Percentiles rank a stretch among this genome's conserved stretches.
phyloP scores from a whole-genome alignment of 2,113 vertebrate genomes.

The Loxodonta africana region DNA sequence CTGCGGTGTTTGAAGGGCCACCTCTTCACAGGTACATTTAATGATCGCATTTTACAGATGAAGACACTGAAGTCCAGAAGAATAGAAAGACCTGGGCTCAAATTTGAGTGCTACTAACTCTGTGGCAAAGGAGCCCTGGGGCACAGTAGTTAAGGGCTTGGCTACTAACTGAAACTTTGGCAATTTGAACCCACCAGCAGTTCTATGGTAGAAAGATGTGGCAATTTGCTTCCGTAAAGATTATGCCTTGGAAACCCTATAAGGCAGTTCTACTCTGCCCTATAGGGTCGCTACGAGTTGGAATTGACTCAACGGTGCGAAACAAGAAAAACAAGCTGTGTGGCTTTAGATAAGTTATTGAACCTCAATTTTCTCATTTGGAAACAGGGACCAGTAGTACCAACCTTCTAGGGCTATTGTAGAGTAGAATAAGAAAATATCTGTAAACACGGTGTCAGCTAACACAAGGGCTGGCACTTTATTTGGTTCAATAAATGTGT shows the following conservation, averaged over 20 bases:
- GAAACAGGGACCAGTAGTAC: neutral
- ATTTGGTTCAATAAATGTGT: neutral
- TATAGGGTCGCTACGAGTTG: neutral
- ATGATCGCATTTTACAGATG: neutral
- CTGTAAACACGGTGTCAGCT: neutral
- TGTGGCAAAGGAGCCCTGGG: neutral
- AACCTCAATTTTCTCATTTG: neutral
- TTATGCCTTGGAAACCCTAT: neutral
- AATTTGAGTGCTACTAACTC: neutral
- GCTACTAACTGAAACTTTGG: neutral
- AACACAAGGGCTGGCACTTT: neutral
- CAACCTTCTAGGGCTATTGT: neutral
- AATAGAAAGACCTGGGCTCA: neutral
- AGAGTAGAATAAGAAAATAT: neutral
- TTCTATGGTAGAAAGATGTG: neutral
- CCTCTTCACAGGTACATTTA: too few species aligned
- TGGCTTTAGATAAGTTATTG: neutral
- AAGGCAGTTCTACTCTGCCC: neutral
- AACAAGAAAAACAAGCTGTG: neutral
- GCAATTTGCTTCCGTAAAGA: neutral
- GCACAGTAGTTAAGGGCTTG: neutral
- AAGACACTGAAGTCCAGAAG: neutral
- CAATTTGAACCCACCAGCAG: neutral
- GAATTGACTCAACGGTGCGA: neutral
- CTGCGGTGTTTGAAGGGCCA: neutral